Conservation (phyloP, 2,113 vertebrate genomes). For the Zosterops japonicus region DNA sequence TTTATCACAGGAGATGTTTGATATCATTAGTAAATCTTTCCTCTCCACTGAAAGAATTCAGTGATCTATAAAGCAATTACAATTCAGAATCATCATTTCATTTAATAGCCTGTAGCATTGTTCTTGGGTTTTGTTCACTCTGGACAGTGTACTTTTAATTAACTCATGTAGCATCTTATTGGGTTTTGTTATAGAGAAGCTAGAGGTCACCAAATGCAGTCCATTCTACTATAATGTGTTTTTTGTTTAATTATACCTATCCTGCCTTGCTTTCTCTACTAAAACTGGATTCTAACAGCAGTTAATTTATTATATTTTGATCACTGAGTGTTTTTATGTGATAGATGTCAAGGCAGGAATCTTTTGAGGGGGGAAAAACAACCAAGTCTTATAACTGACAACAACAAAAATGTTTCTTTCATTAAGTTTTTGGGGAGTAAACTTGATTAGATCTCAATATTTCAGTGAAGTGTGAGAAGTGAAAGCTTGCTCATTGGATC, state of each 20-base stretch:
- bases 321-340: neutral
- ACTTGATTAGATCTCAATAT: neutral
- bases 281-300: neutral
- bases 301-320: neutral
- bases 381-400: neutral
- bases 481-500: neutral
- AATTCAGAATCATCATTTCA: conserved; percentile 28
- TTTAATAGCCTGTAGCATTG: conserved; percentile 51
- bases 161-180: conserved; percentile 13
- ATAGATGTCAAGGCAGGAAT: neutral
- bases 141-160: conserved; percentile 54
- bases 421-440: neutral
- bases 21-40: neutral
- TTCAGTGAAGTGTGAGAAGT: neutral
- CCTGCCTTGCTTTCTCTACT: neutral
- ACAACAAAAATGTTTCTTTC: neutral
- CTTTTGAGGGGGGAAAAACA: neutral
- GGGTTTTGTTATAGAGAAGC: neutral
- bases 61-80: conserved; percentile 37
- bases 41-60: neutral
- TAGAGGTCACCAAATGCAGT: neutral
- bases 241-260: neutral
- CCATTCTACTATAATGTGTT: neutral
- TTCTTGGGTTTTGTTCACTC: conserved; percentile 35
- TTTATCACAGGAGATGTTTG: neutral